Evolutionary conservation across 2,888 invertebrate species (phyloP), one percentile per base, ranked within the genome.

Genomic region (Tubulanus polymorphus): DNA sequence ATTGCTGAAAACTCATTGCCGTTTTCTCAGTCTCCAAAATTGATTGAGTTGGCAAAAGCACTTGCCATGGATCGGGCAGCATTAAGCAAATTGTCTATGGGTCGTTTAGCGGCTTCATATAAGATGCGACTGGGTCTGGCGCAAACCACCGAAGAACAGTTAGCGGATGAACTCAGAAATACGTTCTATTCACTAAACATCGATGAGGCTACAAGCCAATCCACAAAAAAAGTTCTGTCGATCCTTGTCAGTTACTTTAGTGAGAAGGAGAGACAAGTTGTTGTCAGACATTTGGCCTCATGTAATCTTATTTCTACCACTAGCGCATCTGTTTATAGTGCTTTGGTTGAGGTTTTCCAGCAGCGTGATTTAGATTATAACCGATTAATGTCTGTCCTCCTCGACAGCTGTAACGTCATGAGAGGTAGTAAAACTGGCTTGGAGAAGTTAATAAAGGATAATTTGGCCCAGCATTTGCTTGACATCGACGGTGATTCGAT

Each of bases 401-500:
- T 47, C 8, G 52, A 52, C 18, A 41, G 46, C 20, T 45, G 46
- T 23, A 47, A 45, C 15, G 45, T 46, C 23, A 46, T 45, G 52
- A 26, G 52, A 26, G 52, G 52, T 1, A n/a, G 8, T 23, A 28
- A 52, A 2, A 52, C 45, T 45, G 52, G 52, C 12, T 52, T 27
- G 45, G n/a, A 45, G 32, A 26, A 20, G 2, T 30, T 46, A n/a
- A n/a, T 52, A 30, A 26, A 20, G 18, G n/a, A n/a, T n/a, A 47
- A 45, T 18, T 29, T 18, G 18, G 51, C 37, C 3, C 54, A 54
- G 10, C 48, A 53, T 18, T 25, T 60, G 2, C 48, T 56, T 2
- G 51, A 61, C n/a, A 61, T 61, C 27, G 61, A 61, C 47, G 61
- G 59, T 1, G 61, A 61, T 32, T 37, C 53, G 12, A 60, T 59